phyloP scores from a whole-genome alignment of 2,888 invertebrate species.

The Pristionchus maxplancki region DNA sequence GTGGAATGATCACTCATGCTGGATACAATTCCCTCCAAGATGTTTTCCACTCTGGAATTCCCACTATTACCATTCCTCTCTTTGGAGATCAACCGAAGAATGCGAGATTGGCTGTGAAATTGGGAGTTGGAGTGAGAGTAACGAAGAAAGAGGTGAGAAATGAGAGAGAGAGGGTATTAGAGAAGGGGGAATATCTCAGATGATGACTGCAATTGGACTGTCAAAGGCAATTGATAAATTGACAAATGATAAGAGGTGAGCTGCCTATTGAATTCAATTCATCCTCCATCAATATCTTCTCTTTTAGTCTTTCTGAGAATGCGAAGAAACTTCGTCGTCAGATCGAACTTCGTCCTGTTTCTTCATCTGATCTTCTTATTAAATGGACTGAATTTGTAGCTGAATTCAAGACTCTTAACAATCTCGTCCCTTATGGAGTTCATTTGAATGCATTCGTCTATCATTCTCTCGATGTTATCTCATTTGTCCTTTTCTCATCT shows the following conservation, averaged over 20 bases:
- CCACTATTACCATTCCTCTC: conserved; percentile 53
- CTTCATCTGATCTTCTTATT: conserved; percentile 35
- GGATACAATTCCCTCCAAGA: conserved; percentile 57
- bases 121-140: conserved; percentile 52
- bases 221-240: background rate
- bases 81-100: conserved; percentile 59
- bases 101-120: conserved; percentile 55
- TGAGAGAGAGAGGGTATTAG: conserved; percentile 27
- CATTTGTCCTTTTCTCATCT: conserved; percentile 31
- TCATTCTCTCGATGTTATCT: conserved; percentile 51
- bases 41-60: conserved; percentile 55
- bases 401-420: conserved; percentile 49
- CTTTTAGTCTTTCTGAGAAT: conserved; percentile 3
- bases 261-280: background rate
- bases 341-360: conserved; percentile 40
- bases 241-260: conserved; percentile 10
- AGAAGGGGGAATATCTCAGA: background rate
- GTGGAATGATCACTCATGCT: conserved; percentile 55
- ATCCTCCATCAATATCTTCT: background rate
- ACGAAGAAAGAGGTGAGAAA: conserved; percentile 52
- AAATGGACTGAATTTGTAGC: conserved; percentile 52
- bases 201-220: background rate
- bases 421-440: conserved; percentile 40
- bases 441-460: conserved; percentile 48
- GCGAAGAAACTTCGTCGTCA: conserved; percentile 22